A percentile compares a stretch with the other conserved stretches of the same genome.
phyloP scores from a whole-genome alignment of 2,888 invertebrate genomes.

The Lutraria lutraria region DNA sequence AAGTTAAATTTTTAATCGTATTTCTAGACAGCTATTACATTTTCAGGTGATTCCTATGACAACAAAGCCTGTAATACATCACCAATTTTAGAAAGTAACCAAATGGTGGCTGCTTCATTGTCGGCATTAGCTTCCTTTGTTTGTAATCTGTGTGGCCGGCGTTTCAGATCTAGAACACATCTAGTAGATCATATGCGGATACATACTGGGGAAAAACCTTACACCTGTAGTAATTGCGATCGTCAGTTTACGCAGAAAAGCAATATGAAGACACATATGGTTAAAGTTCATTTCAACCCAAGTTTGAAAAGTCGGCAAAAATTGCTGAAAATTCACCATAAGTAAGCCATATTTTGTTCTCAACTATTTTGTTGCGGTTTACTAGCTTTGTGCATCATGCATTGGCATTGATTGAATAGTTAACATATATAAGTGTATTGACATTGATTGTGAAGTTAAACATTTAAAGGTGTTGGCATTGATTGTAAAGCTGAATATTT shows the following conservation, averaged over 20 bases:
- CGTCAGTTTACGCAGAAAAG: background rate
- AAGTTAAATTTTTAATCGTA: too few species aligned
- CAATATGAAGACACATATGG: background rate
- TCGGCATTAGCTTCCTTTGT: background rate
- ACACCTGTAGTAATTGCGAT: background rate
- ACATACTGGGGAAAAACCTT: conserved; percentile 38
- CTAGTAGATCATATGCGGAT: background rate
- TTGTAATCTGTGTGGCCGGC: background rate
- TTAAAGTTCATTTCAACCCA: too few species aligned
- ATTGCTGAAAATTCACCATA: too few species aligned
- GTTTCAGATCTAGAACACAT: background rate
- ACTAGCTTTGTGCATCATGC: too few species aligned
- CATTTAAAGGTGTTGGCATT: too few species aligned
- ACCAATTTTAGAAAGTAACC: background rate
- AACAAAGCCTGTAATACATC: background rate
- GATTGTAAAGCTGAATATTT: too few species aligned
- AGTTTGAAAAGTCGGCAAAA: background rate
- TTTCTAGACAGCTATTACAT: background rate
- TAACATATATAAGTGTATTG: too few species aligned
- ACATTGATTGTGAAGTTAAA: too few species aligned
- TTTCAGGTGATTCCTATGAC: background rate
- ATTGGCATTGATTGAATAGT: too few species aligned
- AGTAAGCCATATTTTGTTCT: too few species aligned
- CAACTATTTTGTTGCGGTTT: too few species aligned
- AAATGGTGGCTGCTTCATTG: background rate